Evolutionary conservation across 2,888 invertebrate genomes (phyloP).

Genomic region (Panorpa germanica): DNA sequence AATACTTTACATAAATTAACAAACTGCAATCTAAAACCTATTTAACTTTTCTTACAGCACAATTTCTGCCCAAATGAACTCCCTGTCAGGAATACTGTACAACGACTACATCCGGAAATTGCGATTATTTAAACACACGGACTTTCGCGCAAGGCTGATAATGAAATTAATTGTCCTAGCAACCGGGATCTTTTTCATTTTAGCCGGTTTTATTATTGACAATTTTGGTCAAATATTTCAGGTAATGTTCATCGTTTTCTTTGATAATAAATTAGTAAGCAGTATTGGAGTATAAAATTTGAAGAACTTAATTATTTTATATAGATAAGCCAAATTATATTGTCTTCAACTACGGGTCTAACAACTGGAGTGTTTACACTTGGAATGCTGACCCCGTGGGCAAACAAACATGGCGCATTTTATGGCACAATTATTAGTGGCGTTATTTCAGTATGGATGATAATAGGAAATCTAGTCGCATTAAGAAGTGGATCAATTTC

Average conservation of each 20-base stretch:
- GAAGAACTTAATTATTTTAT: slow-evolving; percentile 28
- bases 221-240: too few species aligned
- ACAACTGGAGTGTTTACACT: slow-evolving; percentile 43
- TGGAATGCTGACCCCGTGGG: slow-evolving; percentile 45
- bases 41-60: slow-evolving; percentile 22
- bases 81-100: slow-evolving; percentile 32
- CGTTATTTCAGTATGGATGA: slow-evolving; percentile 18
- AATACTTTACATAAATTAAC: neutral
- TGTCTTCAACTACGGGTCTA: slow-evolving; percentile 34
- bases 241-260: too few species aligned
- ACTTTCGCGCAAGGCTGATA: slow-evolving; percentile 26
- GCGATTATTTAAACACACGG: slow-evolving; percentile 20
- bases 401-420: slow-evolving; percentile 30
- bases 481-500: slow-evolving; percentile 17
- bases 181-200: slow-evolving; percentile 37
- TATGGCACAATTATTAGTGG: slow-evolving; percentile 18
- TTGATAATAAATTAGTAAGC: too few species aligned
- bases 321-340: slow-evolving; percentile 25
- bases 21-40: neutral
- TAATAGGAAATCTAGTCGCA: slow-evolving; percentile 18
- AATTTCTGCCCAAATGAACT: slow-evolving; percentile 34
- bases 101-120: slow-evolving; percentile 31
- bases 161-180: slow-evolving; percentile 26
- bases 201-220: slow-evolving; percentile 25
- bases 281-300: too few species aligned